Evolutionary conservation across 2,888 invertebrate genomes (phyloP).

Genomic region (Leucozona laternaria): DNA sequence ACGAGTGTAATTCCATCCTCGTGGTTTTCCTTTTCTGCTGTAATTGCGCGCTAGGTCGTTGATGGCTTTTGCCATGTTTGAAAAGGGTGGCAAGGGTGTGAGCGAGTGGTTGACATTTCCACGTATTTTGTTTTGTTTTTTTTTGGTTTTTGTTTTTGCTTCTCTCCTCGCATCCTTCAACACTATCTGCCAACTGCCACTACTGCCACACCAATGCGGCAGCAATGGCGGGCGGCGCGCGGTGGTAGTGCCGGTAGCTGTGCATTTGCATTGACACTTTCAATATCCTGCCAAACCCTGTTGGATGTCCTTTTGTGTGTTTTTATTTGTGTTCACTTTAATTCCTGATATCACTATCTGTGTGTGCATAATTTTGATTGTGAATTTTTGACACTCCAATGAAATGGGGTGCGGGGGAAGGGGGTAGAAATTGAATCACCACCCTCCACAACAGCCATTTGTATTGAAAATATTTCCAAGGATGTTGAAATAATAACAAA

Average conservation of each 20-base stretch:
- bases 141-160: constrained; percentile 13
- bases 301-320: constrained; percentile 20
- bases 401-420: neutral
- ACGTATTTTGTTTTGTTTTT: constrained; percentile 20
- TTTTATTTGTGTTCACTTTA: neutral
- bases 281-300: constrained; percentile 68
- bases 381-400: constrained; percentile 48
- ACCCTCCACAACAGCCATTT: neutral
- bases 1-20: constrained; percentile 70
- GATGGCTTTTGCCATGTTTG: constrained; percentile 40
- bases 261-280: constrained; percentile 67
- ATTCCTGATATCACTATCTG: constrained; percentile 19
- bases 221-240: neutral
- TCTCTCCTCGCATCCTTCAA: constrained; percentile 5
- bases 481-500: constrained; percentile 19
- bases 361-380: constrained; percentile 51
- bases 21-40: constrained; percentile 66
- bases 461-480: constrained; percentile 41
- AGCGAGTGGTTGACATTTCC: constrained; percentile 44
- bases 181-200: constrained; percentile 5
- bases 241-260: neutral
- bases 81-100: neutral
- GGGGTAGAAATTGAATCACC: no score
- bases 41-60: constrained; percentile 71
- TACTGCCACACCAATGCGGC: neutral